Conservation (phyloP, 1,140 invertebrate genomes). For the Druon quercuslanigerum region DNA sequence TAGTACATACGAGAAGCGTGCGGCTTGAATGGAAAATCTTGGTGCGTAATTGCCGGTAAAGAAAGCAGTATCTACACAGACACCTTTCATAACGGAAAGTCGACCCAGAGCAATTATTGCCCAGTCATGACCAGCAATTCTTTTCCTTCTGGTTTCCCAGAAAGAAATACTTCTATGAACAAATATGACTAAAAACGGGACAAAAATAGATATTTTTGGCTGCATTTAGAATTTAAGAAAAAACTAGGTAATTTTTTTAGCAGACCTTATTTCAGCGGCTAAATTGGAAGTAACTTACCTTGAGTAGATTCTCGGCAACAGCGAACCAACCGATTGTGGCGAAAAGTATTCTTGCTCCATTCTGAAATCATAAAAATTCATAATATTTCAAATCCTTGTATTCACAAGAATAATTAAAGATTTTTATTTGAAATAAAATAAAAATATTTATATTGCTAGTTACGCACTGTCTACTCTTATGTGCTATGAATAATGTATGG, state of each 20-base stretch:
- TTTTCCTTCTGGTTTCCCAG: slow-evolving; percentile 82
- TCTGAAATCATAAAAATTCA: slow-evolving; percentile 61
- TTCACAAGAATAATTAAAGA: too few relatives aligned
- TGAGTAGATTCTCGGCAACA: slow-evolving; percentile 80
- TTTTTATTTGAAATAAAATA: too few relatives aligned
- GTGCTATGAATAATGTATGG: too few relatives aligned
- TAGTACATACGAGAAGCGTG: slow-evolving; percentile 44
- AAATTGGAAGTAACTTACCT: slow-evolving; percentile 61
- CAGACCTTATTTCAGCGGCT: neutral
- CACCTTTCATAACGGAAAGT: slow-evolving; percentile 77
- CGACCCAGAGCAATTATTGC: slow-evolving; percentile 79
- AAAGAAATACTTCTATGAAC: too few relatives aligned
- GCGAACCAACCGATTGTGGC: slow-evolving; percentile 84
- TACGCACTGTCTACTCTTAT: too few relatives aligned
- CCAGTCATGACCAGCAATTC: slow-evolving; percentile 81
- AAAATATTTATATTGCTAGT: too few relatives aligned
- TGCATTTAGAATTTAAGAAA: too few relatives aligned
- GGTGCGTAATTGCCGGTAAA: slow-evolving; percentile 83
- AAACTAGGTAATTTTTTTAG: neutral
- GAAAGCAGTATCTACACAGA: slow-evolving; percentile 80
- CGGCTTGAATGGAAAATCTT: slow-evolving; percentile 80
- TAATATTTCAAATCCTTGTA: too few relatives aligned
- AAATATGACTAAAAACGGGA: too few relatives aligned
- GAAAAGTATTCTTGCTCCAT: slow-evolving; percentile 79
- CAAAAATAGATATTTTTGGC: too few relatives aligned